A percentile compares a stretch with the other conserved stretches of the same genome.
Evolutionary conservation across 2,888 invertebrate genomes (phyloP).

Genomic region (Abscondita cerata): DNA sequence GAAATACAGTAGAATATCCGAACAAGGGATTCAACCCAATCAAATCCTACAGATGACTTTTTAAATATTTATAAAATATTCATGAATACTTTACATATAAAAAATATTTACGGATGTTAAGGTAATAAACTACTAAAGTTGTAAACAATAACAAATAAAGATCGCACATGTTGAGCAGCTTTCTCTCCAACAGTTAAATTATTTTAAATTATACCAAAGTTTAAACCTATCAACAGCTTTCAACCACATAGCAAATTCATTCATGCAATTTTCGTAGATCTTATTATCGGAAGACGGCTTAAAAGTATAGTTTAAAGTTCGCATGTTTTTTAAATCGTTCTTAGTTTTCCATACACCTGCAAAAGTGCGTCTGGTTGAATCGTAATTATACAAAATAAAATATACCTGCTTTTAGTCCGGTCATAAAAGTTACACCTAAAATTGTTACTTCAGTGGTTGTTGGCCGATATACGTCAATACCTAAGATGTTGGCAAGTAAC

Average conservation of each 20-base stretch:
- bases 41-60: no score
- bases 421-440: slow-evolving; percentile 85
- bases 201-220: slow-evolving; percentile 61
- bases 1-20: no score
- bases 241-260: slow-evolving; percentile 61
- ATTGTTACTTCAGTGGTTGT: slow-evolving; percentile 80
- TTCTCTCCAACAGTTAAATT: no score
- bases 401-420: slow-evolving; percentile 83
- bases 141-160: no score
- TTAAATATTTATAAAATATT: no score
- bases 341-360: slow-evolving; percentile 76
- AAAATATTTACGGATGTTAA: no score
- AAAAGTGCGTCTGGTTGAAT: no score
- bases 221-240: slow-evolving; percentile 64
- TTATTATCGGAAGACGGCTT: slow-evolving; percentile 54
- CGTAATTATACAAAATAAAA: no score
- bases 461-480: slow-evolving; percentile 76
- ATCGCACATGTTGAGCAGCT: no score
- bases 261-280: slow-evolving; percentile 49
- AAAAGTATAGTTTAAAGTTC: slow-evolving; percentile 69
- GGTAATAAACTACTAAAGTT: no score
- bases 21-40: no score
- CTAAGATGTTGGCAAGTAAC: slow-evolving; percentile 82
- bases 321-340: slow-evolving; percentile 68
- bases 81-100: no score